A percentile compares a stretch with the other conserved stretches of the same genome.
Evolutionary conservation across 2,113 vertebrate species (phyloP).

Genomic region (Apaloderma vittatum): DNA sequence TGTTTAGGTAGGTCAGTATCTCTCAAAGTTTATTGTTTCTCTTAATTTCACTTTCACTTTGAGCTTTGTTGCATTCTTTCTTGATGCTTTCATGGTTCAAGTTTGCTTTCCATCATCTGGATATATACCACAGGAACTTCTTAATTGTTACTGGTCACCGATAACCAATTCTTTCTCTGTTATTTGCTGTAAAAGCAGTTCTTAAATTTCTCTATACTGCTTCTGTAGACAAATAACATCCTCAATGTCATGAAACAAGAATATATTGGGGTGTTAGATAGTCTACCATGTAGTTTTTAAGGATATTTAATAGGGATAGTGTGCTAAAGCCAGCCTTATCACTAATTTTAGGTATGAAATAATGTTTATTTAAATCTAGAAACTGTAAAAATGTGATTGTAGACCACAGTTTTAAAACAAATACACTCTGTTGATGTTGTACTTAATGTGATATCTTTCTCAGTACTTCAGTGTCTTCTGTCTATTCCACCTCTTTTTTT

Average conservation of each 20-base stretch:
- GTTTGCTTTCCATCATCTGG: neutral
- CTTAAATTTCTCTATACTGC: neutral
- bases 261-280: neutral
- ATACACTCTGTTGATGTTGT: neutral
- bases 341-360: neutral
- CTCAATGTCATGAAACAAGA: neutral
- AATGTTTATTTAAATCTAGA: neutral
- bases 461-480: neutral
- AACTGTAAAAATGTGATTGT: neutral
- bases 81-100: neutral
- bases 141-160: neutral
- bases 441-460: neutral
- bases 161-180: neutral
- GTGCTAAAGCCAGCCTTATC: neutral
- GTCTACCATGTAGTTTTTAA: neutral
- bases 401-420: neutral
- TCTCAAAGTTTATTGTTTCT: neutral
- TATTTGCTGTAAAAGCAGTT: neutral
- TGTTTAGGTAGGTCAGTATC: neutral
- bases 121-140: neutral
- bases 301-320: neutral
- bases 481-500: neutral
- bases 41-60: neutral
- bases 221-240: neutral
- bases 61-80: neutral